Base-by-base conservation (phyloP, 2,888 invertebrate species). In the Anagyrus pseudococci region DNA sequence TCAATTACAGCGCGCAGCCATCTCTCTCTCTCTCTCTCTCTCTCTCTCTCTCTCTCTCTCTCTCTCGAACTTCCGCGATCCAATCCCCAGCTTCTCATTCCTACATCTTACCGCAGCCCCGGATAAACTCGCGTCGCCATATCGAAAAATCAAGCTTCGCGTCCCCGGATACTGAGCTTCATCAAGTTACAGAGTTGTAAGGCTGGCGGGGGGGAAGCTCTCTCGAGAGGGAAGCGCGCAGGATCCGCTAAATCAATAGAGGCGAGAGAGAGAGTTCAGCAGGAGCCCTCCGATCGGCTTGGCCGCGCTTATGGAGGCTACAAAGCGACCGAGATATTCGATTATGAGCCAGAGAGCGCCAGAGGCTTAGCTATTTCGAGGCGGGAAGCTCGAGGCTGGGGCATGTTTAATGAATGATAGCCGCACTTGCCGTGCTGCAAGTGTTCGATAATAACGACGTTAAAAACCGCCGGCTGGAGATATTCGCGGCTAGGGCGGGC, bases 171-270 rank as follows among this genome's bases (percentile, higher is more conserved):
- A 10, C 29, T 10, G 29, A 4, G 29, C 55, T 59, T 37, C 59
- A 64, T 59, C 56, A 52, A 64, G 50, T 59, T 64, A 64, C 56
- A 48, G n/a, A n/a, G 47, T 48, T 57, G 47, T 43, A 53, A 60
- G 56, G 52, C 55, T 29, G 44, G 37, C 1, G n/a, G 26, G 19
- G 37, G 20, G 17, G 15, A 3, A 8, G 17, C 44, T 26, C 20
- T 44, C n/a, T n/a, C n/a, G n/a, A n/a, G n/a, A n/a, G n/a, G n/a
- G n/a, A n/a, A n/a, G n/a, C n/a, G n/a, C n/a, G n/a, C n/a, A n/a
- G n/a, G n/a, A n/a, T n/a, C 41, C 52, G 43, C 26, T 58, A 50
- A 58, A 63, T 64, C 64, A 64, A 64, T 64, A 64, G 33, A 50
- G 46, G 37, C 56, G 20, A 10, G 44, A 17, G 23, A 13, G 10